These are phyloP conservation scores for Bombyx mandarina DNA, from an alignment of 1,140 invertebrate species.

Conservation along the genomic window DNA sequence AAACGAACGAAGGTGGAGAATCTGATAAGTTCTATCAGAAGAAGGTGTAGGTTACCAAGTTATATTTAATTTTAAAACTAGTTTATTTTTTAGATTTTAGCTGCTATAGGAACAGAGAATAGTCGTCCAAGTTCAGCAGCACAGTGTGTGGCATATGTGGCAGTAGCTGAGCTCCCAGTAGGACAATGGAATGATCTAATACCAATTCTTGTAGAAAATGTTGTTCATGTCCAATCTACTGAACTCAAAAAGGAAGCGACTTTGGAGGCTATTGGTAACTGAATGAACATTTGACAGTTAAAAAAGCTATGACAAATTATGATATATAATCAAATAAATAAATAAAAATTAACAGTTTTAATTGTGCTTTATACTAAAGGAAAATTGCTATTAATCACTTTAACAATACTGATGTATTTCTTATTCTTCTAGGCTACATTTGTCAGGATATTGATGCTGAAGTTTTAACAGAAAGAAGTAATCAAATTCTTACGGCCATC, in stretches of 20 bases:
- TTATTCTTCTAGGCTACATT: constrained; percentile 73
- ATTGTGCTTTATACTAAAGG: background rate
- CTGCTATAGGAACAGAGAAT: constrained; percentile 95
- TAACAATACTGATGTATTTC: constrained; percentile 3
- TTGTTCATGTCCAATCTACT: constrained; percentile 87
- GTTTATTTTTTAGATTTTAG: constrained; percentile 80
- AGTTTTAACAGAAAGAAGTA: constrained; percentile 91
- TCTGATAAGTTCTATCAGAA: no score
- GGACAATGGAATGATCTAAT: constrained; percentile 91
- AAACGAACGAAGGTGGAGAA: no score
- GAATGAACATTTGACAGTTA: no score
- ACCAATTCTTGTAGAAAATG: constrained; percentile 88
- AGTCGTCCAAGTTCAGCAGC: constrained; percentile 95
- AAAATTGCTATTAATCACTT: background rate
- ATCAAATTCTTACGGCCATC: constrained; percentile 98
- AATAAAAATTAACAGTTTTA: background rate
- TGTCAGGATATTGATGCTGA: constrained; percentile 91
- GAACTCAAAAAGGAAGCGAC: constrained; percentile 97
- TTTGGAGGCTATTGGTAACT: constrained; percentile 94
- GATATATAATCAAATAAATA: no score
- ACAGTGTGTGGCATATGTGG: constrained; percentile 98
- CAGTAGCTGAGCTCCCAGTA: constrained; percentile 93
- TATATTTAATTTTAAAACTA: background rate
- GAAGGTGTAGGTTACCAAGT: no score
- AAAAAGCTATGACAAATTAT: no score